Conservation (phyloP, 1,140 invertebrate species). For the Polypedilum pembai region DNA sequence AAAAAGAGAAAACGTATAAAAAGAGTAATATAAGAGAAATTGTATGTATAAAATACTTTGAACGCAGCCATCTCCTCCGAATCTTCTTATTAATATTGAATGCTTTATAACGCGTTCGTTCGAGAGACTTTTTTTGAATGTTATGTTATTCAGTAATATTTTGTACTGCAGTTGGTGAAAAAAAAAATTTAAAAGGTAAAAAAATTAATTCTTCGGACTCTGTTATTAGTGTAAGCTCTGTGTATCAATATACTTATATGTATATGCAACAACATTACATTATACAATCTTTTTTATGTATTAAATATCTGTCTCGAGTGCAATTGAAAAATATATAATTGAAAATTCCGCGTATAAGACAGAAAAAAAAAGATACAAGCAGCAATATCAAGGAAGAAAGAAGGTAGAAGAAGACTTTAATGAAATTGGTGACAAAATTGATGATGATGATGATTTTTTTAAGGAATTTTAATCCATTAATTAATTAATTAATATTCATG, state of each 20-base stretch:
- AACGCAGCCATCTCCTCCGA: not conserved
- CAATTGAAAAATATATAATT: not conserved
- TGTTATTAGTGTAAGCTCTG: not conserved
- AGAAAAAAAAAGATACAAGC: not conserved
- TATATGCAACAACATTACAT: not conserved
- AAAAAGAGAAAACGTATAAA: conserved; percentile 2
- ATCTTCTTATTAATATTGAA: conserved; percentile 24
- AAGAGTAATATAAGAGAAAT: not conserved
- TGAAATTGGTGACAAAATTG: too few relatives aligned
- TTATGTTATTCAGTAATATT: conserved; percentile 26
- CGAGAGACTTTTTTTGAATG: not conserved
- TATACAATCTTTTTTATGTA: not conserved
- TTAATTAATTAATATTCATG: too few relatives aligned
- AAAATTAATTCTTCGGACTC: conserved; percentile 10
- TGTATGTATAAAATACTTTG: not conserved
- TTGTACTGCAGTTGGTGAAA: conserved; percentile 4
- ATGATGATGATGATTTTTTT: too few relatives aligned
- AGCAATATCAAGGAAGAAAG: not conserved
- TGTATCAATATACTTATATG: not conserved
- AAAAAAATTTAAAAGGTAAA: not conserved
- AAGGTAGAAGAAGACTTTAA: too few relatives aligned
- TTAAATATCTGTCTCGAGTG: not conserved
- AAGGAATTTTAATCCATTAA: too few relatives aligned
- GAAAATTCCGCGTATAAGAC: not conserved
- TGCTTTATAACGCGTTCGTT: not conserved